Conservation (phyloP, 2,888 invertebrate species). For the Dolichomitus sp. region DNA sequence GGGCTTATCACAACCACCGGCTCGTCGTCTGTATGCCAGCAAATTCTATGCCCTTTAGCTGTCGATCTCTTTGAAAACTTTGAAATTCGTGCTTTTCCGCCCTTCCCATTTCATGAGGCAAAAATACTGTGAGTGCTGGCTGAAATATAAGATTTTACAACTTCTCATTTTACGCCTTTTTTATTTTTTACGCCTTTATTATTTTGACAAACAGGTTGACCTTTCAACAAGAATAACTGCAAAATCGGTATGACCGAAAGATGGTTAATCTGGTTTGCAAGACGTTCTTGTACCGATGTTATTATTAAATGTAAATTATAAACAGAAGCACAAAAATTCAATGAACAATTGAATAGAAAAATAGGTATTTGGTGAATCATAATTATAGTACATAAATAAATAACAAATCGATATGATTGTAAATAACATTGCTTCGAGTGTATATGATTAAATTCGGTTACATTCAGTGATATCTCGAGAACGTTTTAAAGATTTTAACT, state of each 20-base stretch:
- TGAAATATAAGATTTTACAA: background rate
- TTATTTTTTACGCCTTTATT: no score
- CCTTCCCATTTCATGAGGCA: background rate
- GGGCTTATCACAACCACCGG: constrained; percentile 52
- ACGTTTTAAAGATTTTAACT: no score
- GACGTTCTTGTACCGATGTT: background rate
- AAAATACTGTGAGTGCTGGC: background rate
- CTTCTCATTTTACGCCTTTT: background rate
- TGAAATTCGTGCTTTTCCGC: background rate
- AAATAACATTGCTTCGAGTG: no score
- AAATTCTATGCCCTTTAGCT: constrained; percentile 23
- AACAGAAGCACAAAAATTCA: no score
- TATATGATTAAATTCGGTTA: no score
- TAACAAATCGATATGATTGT: no score
- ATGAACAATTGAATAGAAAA: no score
- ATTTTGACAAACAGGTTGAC: background rate
- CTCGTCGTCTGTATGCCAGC: constrained; percentile 27
- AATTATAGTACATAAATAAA: no score
- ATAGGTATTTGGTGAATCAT: no score
- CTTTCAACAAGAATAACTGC: background rate
- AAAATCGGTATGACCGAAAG: background rate
- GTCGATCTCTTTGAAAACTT: constrained; percentile 31
- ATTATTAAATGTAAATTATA: no score
- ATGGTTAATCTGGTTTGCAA: background rate
- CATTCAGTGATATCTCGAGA: no score